phyloP scores from a whole-genome alignment of 2,113 vertebrate genomes.

The Lonchura striata region DNA sequence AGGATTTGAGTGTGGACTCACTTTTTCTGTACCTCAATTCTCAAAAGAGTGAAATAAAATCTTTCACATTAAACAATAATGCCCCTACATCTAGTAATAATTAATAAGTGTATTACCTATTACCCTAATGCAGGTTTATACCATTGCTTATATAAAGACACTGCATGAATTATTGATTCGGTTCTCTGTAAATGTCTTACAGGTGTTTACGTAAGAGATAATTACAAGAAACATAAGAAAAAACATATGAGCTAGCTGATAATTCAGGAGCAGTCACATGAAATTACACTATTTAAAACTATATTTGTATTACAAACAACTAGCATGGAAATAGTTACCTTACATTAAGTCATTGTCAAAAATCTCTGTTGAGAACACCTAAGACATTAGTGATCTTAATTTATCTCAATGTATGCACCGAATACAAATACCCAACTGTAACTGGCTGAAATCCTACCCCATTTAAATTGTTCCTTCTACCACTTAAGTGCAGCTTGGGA shows the following conservation, averaged over 20 bases:
- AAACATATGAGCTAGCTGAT: neutral
- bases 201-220: neutral
- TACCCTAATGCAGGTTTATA: neutral
- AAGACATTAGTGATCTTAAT: neutral
- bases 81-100: neutral
- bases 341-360: neutral
- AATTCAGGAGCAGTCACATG: neutral
- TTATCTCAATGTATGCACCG: neutral
- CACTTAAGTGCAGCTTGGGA: neutral
- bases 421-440: neutral
- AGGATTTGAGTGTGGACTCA: neutral
- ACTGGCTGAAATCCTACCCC: neutral
- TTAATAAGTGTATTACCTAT: neutral
- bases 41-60: neutral
- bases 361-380: neutral
- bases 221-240: neutral
- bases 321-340: neutral
- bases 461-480: neutral
- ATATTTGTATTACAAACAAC: neutral
- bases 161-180: neutral
- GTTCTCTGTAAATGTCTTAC: neutral
- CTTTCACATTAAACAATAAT: neutral
- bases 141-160: neutral
- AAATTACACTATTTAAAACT: neutral
- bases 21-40: constrained; percentile 1